Evolutionary conservation across 1,140 invertebrate species (phyloP), one percentile per base, ranked within the genome.

Genomic region (Neoseiulus cucumeris): DNA sequence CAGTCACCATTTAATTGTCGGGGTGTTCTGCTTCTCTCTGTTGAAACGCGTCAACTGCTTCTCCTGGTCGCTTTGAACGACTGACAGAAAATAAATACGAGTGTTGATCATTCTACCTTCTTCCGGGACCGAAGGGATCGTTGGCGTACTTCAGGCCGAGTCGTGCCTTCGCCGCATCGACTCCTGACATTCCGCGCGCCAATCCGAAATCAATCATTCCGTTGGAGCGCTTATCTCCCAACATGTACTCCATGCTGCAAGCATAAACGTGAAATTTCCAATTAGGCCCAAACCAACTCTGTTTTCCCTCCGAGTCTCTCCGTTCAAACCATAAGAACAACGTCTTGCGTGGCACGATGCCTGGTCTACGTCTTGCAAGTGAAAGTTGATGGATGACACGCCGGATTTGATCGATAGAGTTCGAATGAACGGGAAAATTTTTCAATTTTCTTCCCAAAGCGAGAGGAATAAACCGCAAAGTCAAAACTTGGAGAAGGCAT

Each of bases 111-210:
- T 17, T 59, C 51, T 59, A 59, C 51, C 51, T 59, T 22, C 65
- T 29, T 1, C 65, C 65, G 1, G 65, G 65, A 20, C 65, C 65
- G 47, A 64, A 59, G 1, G 65, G 65, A 42, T 45, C 6, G 44
- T 66, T 66, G 59, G 65, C 65, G 44, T 64, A 42, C 44, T 44
- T 41, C 22, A 66, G 65, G 12, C 65, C 65, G 39, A 66, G 44
- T 9, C 44, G 39, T 7, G 41, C 33, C 20, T 66, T 65, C 25
- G 65, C 65, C n/a, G 65, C 65, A 28, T 65, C 64, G 30, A 39
- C 55, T 7, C 65, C 65, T 33, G 65, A 66, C 33, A 59, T 64
- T 6, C 39, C 39, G 33, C 65, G 39, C 20, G 47, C 51, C 39
- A 66, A 47, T 18, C 65, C 65, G 44, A 66, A 66, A 42, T 66